A percentile compares a stretch with the other conserved stretches of the same genome.
These are phyloP conservation scores for Spicauda simplicius DNA, from an alignment of 2,888 invertebrate genomes.

Conservation along the genomic window DNA sequence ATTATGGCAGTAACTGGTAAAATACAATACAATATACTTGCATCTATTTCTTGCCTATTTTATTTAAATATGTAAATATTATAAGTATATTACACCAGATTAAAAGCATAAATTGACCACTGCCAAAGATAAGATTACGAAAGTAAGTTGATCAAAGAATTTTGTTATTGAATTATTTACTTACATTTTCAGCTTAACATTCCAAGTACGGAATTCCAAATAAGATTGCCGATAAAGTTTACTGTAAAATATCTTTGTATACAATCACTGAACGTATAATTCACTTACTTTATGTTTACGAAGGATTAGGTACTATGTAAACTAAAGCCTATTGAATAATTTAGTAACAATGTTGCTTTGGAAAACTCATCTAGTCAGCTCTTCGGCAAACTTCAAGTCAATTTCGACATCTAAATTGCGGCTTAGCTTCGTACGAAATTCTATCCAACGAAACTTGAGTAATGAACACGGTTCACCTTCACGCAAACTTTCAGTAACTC, in stretches of 20 bases:
- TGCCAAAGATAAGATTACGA: too few species aligned
- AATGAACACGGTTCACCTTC: conserved; percentile 34
- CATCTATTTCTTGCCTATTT: too few species aligned
- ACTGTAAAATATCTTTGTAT: neutral
- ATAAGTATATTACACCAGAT: too few species aligned
- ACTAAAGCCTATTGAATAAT: neutral
- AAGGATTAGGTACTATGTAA: neutral
- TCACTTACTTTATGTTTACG: neutral
- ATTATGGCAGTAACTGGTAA: too few species aligned
- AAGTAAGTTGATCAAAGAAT: too few species aligned
- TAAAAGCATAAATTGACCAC: too few species aligned
- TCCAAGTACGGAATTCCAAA: neutral
- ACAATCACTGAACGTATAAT: neutral
- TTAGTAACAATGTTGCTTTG: conserved; percentile 1
- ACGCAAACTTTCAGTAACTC: conserved; percentile 27
- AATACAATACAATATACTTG: too few species aligned
- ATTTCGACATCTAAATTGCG: conserved; percentile 31
- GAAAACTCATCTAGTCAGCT: conserved; percentile 8
- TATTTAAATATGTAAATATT: too few species aligned
- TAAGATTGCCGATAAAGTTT: neutral
- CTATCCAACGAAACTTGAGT: conserved; percentile 30
- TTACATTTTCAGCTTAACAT: too few species aligned
- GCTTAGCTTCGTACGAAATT: conserved; percentile 33
- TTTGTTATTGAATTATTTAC: too few species aligned
- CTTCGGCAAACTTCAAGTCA: conserved; percentile 23